Conservation (phyloP, 1,140 invertebrate genomes). For the Homalodisca vitripennis region DNA sequence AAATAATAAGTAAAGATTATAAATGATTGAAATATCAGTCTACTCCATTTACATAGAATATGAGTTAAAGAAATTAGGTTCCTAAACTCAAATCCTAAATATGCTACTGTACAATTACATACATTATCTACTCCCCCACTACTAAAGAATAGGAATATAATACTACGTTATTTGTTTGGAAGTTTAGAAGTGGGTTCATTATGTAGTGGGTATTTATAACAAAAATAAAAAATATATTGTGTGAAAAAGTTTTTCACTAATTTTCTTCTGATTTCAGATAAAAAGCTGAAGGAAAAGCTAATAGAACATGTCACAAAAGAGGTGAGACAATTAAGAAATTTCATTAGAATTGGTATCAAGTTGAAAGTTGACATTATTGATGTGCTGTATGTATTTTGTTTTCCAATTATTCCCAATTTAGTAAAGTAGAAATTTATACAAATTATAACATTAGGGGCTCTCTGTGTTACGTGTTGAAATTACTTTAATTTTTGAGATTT, state of each 20-base stretch:
- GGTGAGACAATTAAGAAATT: no score
- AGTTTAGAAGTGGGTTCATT: not conserved
- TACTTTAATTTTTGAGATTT: not conserved
- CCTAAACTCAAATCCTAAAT: not conserved
- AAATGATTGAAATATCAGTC: no score
- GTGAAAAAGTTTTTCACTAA: not conserved
- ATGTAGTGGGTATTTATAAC: not conserved
- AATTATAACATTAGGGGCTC: not conserved
- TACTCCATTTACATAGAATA: no score
- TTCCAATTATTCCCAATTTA: not conserved
- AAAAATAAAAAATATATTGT: not conserved
- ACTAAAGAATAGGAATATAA: not conserved
- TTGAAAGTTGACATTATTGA: no score
- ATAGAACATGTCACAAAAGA: slow-evolving; percentile 81
- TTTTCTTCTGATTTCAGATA: slow-evolving; percentile 48
- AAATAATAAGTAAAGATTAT: no score
- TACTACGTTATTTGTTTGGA: not conserved
- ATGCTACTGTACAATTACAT: not conserved
- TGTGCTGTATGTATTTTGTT: no score
- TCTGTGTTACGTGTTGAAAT: not conserved
- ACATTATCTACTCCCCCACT: not conserved
- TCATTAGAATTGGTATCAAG: no score
- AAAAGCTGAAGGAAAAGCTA: slow-evolving; percentile 69
- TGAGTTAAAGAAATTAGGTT: no score
- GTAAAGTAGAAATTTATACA: not conserved